Evolutionary conservation across 2,797 vertebrate genomes (phyloP).

Genomic region (Megaceryle alcyon): DNA sequence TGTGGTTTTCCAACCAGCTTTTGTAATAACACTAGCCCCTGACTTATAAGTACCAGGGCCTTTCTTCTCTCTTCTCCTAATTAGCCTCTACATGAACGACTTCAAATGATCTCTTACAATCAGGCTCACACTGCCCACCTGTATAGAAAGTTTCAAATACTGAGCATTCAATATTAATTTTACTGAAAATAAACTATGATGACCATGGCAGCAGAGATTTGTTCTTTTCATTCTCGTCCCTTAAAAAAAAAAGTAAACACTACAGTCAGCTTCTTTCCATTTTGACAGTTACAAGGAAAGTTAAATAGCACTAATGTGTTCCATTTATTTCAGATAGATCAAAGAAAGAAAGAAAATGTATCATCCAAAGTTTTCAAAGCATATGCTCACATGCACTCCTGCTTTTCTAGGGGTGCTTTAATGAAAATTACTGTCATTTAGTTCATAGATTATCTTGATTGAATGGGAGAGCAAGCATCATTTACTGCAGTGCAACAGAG

Average conservation of each 20-base stretch:
- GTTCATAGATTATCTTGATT: conserved; percentile 52
- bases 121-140: neutral
- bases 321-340: conserved; percentile 71
- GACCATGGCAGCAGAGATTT: neutral
- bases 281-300: conserved; percentile 45
- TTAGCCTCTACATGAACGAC: neutral
- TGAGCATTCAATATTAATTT: neutral
- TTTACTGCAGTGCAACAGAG: conserved; percentile 27
- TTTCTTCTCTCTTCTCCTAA: neutral
- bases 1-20: neutral
- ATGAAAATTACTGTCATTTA: conserved; percentile 69
- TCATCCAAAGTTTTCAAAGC: conserved; percentile 72
- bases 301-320: conserved; percentile 77
- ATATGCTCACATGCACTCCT: neutral
- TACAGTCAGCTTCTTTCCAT: conserved; percentile 38
- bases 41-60: neutral
- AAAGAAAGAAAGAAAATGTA: conserved; percentile 72
- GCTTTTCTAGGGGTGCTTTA: conserved; percentile 24
- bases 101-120: neutral
- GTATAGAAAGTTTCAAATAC: neutral
- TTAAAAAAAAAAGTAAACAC: conserved; percentile 64
- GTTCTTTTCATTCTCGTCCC: conserved; percentile 2
- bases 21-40: neutral
- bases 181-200: conserved; percentile 25
- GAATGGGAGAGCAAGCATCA: conserved; percentile 37